phyloP scores from a whole-genome alignment of 1,140 invertebrate genomes.

The Caerostris darwini region DNA sequence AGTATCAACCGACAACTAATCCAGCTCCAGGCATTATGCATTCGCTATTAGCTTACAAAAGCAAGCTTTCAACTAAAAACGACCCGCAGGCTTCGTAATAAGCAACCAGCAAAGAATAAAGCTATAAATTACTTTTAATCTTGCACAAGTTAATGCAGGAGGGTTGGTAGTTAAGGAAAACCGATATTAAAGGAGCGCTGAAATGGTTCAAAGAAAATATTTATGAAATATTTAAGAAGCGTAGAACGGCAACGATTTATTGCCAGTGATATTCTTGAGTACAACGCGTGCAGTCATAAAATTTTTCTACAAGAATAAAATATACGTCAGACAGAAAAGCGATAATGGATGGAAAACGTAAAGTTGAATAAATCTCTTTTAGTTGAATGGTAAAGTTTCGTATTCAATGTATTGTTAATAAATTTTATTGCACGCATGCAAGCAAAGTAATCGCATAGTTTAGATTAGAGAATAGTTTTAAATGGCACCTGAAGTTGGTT shows the following conservation, averaged over 20 bases:
- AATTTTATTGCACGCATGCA: too few relatives aligned
- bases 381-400: too few relatives aligned
- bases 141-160: background rate
- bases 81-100: background rate
- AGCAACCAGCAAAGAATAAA: background rate
- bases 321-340: background rate
- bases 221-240: conserved; percentile 24
- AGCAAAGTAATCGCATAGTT: too few relatives aligned
- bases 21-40: too few relatives aligned
- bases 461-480: too few relatives aligned
- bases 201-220: conserved; percentile 13
- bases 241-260: background rate
- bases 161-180: conserved; percentile 1
- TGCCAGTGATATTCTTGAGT: background rate
- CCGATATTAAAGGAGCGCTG: background rate
- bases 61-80: background rate
- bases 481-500: too few relatives aligned
- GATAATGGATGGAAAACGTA: background rate
- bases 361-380: background rate
- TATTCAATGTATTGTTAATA: too few relatives aligned
- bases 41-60: too few relatives aligned
- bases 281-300: background rate
- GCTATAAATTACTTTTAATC: background rate
- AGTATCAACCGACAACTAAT: too few relatives aligned
- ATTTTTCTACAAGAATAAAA: background rate